Evolutionary conservation across 2,797 vertebrate species (phyloP), one percentile per base, ranked within the genome.

Genomic region (Eupleurogrammus muticus): DNA sequence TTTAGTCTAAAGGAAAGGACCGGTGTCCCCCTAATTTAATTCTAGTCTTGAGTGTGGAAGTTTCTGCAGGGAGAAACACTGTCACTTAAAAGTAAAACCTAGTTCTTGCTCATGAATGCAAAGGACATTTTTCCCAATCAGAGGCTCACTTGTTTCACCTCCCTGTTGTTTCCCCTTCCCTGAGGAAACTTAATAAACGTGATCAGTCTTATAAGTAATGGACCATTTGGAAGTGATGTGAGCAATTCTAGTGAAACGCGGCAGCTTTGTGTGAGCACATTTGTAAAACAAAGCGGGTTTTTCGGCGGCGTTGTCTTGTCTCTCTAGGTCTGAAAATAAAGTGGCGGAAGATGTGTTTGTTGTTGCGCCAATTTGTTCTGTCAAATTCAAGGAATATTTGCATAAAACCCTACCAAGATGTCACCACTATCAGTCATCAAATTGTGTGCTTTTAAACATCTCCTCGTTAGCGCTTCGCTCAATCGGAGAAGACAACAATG

Each of bases 191-290:
- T 80, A 80, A 85, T 85, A 75, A 77, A 85, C 60, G 74, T 69
- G 69, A 85, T 87, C 81, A 72, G 71, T 85, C 81, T 81, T 71
- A 28, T 28, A 82, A 61, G 80, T 81, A 79, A 83, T 74, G 69
- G 69, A 69, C 66, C 72, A 52, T 77, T 84, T 73, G 57, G 50
- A 70, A 51, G 55, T 64, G 71, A 71, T 71, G 36, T 65, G 60
- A 80, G 51, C 56, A 65, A 58, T 76, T 54, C 19, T 32, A 24
- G 53, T 66, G 58, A 75, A 79, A 75, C 2, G 14, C 63, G 38
- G 40, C 32, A 54, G n/a, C 58, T 58, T 66, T 61, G 64, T 32
- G 56, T 5, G 0, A 47, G 59, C 23, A 38, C 73, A 83, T 83
- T 75, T 72, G 53, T 79, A 66, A 81, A 77, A 70, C 20, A 13